Evolutionary conservation across 2,888 invertebrate species (phyloP).

Genomic region (Drosophila niveifrons): DNA sequence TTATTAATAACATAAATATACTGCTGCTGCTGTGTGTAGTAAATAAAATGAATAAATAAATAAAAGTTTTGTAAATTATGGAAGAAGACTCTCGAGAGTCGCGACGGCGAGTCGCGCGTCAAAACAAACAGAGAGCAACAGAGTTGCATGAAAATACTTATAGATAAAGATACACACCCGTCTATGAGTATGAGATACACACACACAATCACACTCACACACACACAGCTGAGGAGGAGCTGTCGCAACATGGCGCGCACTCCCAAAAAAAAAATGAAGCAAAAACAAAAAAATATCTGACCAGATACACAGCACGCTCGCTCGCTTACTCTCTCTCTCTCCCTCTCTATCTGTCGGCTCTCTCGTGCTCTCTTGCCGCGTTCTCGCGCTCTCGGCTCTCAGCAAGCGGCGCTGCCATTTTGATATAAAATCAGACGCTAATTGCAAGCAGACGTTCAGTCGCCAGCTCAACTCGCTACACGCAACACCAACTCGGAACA

Average conservation of each 20-base stretch:
- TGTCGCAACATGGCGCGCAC: slow-evolving; percentile 64
- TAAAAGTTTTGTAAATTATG: slow-evolving; percentile 60
- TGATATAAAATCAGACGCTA: slow-evolving; percentile 83
- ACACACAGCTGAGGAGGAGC: slow-evolving; percentile 13
- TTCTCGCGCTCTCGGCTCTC: slow-evolving; percentile 35
- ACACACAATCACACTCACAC: slow-evolving; percentile 23
- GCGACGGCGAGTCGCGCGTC: slow-evolving; percentile 64
- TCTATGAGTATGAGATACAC: slow-evolving; percentile 33
- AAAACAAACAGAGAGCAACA: slow-evolving; percentile 77
- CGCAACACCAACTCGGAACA: slow-evolving; percentile 24
- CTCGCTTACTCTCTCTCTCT: slow-evolving; percentile 7
- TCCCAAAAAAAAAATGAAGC: slow-evolving; percentile 43
- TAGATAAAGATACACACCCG: slow-evolving; percentile 55
- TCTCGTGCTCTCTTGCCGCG: slow-evolving; percentile 19
- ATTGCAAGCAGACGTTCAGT: slow-evolving; percentile 88
- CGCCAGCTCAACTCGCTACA: slow-evolving; percentile 85
- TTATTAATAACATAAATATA: slow-evolving; percentile 20
- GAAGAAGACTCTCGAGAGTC: slow-evolving; percentile 17
- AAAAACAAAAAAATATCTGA: slow-evolving; percentile 39
- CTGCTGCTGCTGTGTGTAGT: slow-evolving; percentile 9
- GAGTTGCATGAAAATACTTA: slow-evolving; percentile 54
- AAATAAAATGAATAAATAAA: slow-evolving; percentile 28
- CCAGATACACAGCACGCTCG: slow-evolving; percentile 52
- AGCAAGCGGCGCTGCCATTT: slow-evolving; percentile 58
- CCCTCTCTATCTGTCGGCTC: slow-evolving; percentile 6